These are phyloP conservation scores for Engystomops pustulosus DNA, from an alignment of 2,113 vertebrate species.

Conservation along the genomic window DNA sequence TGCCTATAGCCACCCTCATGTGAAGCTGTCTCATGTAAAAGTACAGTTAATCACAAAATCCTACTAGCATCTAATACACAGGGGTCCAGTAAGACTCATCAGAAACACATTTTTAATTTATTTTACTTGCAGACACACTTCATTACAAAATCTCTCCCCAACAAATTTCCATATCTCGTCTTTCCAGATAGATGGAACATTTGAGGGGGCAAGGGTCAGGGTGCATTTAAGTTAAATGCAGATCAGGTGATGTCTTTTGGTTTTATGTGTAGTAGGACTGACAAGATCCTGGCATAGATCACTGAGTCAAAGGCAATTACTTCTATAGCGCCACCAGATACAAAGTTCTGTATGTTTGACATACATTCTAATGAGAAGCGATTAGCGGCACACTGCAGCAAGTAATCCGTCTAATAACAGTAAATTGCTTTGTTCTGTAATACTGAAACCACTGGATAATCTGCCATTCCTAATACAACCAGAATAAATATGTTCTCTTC, in stretches of 20 bases:
- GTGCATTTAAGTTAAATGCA: too few relatives aligned
- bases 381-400: constrained; percentile 33
- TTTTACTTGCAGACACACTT: neutral
- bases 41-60: too few relatives aligned
- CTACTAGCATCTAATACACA: neutral
- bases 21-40: too few relatives aligned
- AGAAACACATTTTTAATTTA: too few relatives aligned
- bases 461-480: constrained; percentile 56
- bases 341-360: constrained; percentile 47
- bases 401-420: constrained; percentile 55
- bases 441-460: constrained; percentile 54
- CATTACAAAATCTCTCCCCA: neutral
- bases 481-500: constrained; percentile 58
- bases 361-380: constrained; percentile 25
- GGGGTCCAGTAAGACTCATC: too few relatives aligned
- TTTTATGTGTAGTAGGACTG: neutral
- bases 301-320: constrained; percentile 65
- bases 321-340: neutral
- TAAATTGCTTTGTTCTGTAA: constrained; percentile 57
- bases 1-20: too few relatives aligned
- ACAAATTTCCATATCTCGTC: neutral
- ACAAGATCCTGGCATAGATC: neutral
- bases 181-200: too few relatives aligned
- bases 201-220: neutral
- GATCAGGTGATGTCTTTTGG: too few relatives aligned